These are phyloP conservation scores for Cyaniris semiargus DNA, from an alignment of 2,888 invertebrate genomes.

Conservation along the genomic window DNA sequence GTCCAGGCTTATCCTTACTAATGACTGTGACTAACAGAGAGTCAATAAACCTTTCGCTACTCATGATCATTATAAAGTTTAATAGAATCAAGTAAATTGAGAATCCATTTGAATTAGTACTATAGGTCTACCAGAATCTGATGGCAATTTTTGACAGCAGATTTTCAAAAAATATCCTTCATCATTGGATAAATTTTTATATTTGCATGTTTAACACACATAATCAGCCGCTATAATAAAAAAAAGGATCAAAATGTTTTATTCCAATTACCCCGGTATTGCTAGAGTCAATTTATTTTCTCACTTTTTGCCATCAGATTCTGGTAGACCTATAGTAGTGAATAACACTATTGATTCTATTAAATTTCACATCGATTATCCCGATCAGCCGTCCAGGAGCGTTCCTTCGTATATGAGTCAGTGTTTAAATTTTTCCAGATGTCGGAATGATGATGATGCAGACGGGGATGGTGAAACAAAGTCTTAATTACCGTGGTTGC, in stretches of 20 bases:
- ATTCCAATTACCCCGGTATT: no score
- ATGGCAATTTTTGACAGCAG: no score
- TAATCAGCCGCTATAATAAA: no score
- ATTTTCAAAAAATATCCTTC: no score
- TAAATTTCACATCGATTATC: slow-evolving; percentile 43
- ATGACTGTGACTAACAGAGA: slow-evolving; percentile 70
- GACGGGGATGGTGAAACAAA: slow-evolving; percentile 97
- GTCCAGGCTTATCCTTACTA: slow-evolving; percentile 75
- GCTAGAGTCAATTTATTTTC: no score
- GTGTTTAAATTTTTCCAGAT: slow-evolving; percentile 90
- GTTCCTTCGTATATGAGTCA: slow-evolving; percentile 74
- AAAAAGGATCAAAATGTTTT: no score
- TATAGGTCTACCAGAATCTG: no score
- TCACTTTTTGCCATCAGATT: no score
- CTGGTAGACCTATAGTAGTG: no score
- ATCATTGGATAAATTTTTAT: no score
- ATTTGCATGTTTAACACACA: no score
- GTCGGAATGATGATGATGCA: slow-evolving; percentile 98
- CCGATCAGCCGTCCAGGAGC: slow-evolving; percentile 54
- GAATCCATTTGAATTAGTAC: neutral
- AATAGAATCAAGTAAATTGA: slow-evolving; percentile 54
- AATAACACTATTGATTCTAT: slow-evolving; percentile 41
- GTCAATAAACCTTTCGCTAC: slow-evolving; percentile 59
- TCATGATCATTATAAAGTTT: slow-evolving; percentile 65
- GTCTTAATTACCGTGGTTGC: slow-evolving; percentile 87